Evolutionary conservation across 1,140 invertebrate genomes (phyloP), one percentile per base, ranked within the genome.

Genomic region (Hypsibius dujardini): DNA sequence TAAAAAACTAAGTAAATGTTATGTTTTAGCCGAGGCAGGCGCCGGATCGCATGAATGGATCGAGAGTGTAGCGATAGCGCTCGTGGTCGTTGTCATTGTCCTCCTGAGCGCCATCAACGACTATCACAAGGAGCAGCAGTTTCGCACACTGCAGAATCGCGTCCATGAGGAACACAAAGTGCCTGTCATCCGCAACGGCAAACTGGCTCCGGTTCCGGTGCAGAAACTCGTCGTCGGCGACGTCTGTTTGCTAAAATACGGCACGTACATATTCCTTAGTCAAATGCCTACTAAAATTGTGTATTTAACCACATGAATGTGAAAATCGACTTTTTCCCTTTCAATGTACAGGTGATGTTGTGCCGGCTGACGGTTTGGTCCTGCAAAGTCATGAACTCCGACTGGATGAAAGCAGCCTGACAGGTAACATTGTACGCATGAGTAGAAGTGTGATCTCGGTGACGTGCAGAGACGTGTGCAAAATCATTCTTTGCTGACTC

Each of bases 381-480:
- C 73, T 78, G 50, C 77, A 79, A 71, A 73, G 75, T 62, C 78
- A 78, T 73, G 77, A 78, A 70, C 75, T 78, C 47, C 79, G 78
- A 72, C 73, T 78, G 50, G 77, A 78, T 72, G 77, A 78, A 75
- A 78, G 77, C 46, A 79, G 78, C 47, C 73, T 78, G 46, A 78
- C 77, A 47, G 77, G 77, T 70, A 56, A 56, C 7, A 12, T 56
- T 7, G n/a, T 56, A 7, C n/a, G n/a, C n/a, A 56, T 56, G 7
- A n/a, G n/a, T 12, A 7, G 50, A 56, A 12, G 50, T 7, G 7
- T 56, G 50, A 56, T 56, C 7, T 12, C n/a, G 7, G 50, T 12
- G n/a, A 7, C 50, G 50, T n/a, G n/a, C n/a, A 56, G n/a, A 56
- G 7, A n/a, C n/a, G 7, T 56, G 7, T 56, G n/a, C 50, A 56